These are phyloP conservation scores for Pachyseris speciosa DNA, from an alignment of 64 coral and sea anemone species.

Conservation along the genomic window DNA sequence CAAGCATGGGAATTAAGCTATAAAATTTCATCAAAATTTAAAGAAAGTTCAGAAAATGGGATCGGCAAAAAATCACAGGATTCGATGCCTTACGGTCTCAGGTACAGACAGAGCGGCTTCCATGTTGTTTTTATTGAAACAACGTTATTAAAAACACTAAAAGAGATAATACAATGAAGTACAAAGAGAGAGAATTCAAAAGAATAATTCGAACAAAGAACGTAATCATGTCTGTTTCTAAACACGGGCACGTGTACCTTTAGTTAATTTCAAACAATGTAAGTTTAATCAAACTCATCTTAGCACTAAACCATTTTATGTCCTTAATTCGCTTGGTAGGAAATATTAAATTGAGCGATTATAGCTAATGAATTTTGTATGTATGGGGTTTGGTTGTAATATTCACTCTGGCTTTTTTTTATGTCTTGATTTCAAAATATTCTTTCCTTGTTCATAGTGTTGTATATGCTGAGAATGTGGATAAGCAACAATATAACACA, in stretches of 20 bases:
- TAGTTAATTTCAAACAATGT: conserved; percentile 44
- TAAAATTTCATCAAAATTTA: no score
- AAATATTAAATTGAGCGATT: neutral
- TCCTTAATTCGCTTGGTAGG: neutral
- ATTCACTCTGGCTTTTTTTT: neutral
- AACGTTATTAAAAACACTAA: neutral
- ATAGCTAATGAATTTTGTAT: neutral
- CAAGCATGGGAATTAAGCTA: no score
- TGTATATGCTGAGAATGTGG: neutral
- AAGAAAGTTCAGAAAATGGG: no score
- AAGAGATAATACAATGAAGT: neutral
- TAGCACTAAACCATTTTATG: neutral
- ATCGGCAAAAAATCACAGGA: no score
- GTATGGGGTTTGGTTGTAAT: neutral
- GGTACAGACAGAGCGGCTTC: no score
- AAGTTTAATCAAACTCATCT: conserved; percentile 30
- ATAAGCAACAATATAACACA: neutral
- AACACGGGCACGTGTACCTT: conserved; percentile 20
- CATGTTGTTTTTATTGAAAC: neutral
- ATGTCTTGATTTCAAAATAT: neutral
- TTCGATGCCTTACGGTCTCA: no score
- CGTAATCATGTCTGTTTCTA: conserved; percentile 13
- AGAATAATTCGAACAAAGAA: conserved; percentile 25
- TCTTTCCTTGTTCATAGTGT: neutral
- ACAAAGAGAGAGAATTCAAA: conserved; percentile 3